These are phyloP conservation scores for Limnephilus rhombicus DNA, from an alignment of 2,888 invertebrate species.

Conservation along the genomic window DNA sequence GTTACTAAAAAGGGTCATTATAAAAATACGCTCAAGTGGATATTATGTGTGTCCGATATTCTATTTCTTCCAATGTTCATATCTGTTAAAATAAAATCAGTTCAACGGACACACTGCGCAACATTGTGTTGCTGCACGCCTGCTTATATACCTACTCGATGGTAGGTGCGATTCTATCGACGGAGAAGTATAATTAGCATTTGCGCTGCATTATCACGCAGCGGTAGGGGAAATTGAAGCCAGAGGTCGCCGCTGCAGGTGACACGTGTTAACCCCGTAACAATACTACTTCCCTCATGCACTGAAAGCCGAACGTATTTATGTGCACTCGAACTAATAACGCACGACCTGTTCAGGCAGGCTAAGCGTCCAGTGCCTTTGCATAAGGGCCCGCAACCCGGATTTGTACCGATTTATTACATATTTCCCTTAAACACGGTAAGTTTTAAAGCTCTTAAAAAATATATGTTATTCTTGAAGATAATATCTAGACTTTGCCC, in stretches of 20 bases:
- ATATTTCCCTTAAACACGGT: too few relatives aligned
- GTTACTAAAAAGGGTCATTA: neutral
- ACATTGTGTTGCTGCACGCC: neutral
- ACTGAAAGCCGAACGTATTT: neutral
- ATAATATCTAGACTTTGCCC: too few relatives aligned
- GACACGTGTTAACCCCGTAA: constrained; percentile 43
- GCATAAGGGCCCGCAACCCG: too few relatives aligned
- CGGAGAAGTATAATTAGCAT: constrained; percentile 12
- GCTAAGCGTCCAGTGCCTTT: neutral
- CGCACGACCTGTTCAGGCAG: neutral
- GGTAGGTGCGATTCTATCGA: neutral
- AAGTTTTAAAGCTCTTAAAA: too few relatives aligned
- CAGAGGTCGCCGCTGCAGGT: neutral
- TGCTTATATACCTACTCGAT: neutral
- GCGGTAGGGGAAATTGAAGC: constrained; percentile 5
- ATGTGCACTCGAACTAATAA: neutral
- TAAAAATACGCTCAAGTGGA: neutral
- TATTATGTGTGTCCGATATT: neutral
- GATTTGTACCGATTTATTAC: too few relatives aligned
- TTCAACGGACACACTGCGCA: neutral
- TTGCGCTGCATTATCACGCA: constrained; percentile 34
- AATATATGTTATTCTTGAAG: too few relatives aligned
- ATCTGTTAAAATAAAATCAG: neutral
- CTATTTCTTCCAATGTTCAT: neutral
- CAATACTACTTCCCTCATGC: constrained; percentile 23